phyloP scores from a whole-genome alignment of 2,797 vertebrate species.

The Fundulus diaphanus region DNA sequence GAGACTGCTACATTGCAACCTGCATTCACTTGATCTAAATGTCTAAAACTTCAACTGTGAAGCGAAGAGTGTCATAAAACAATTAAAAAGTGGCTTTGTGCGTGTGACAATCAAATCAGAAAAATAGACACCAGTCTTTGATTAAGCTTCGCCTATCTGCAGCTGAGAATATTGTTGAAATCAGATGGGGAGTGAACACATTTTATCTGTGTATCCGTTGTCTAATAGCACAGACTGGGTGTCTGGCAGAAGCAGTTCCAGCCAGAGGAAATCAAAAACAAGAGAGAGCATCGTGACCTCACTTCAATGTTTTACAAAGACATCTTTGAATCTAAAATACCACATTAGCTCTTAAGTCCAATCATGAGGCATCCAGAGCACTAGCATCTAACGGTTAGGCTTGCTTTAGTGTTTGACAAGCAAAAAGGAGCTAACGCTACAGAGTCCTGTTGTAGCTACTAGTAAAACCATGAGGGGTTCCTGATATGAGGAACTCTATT shows the following conservation, averaged over 20 bases:
- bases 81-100: not conserved
- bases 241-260: not conserved
- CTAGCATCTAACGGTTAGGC: not conserved
- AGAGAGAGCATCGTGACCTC: not conserved
- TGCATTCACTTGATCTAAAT: slow-evolving; percentile 14
- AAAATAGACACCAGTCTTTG: not conserved
- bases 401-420: not conserved
- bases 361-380: not conserved
- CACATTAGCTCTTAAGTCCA: not conserved
- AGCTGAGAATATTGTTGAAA: not conserved
- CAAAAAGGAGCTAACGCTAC: not conserved
- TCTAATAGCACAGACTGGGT: not conserved
- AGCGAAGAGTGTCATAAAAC: slow-evolving; percentile 14
- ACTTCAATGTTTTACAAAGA: not conserved
- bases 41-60: slow-evolving; percentile 12
- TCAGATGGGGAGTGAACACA: not conserved
- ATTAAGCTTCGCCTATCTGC: not conserved
- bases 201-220: not conserved
- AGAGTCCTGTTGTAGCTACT: not conserved
- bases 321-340: not conserved
- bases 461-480: not conserved
- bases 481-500: not conserved
- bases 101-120: not conserved
- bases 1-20: slow-evolving; percentile 20
- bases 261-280: slow-evolving; percentile 1